Evolutionary conservation across 2,797 vertebrate species (phyloP).

Genomic region (Pachyuromys duprasi): DNA sequence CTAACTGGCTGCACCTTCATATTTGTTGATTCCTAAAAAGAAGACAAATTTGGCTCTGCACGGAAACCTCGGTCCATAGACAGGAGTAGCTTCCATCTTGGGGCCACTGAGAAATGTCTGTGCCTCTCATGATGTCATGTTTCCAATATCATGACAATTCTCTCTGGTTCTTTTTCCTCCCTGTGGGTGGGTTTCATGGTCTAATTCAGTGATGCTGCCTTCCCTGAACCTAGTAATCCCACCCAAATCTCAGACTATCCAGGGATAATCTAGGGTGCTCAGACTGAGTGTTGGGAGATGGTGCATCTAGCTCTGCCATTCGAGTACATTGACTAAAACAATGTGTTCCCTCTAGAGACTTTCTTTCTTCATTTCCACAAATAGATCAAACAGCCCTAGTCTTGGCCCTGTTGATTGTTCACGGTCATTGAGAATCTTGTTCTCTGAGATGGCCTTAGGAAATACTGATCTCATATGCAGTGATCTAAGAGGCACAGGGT

Average conservation of each 20-base stretch:
- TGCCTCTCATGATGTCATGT: no score
- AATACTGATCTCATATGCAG: rapidly evolving
- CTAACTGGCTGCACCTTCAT: not conserved
- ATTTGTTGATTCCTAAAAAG: not conserved
- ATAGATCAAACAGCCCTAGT: rapidly evolving
- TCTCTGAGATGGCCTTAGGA: not conserved
- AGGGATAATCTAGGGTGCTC: not conserved
- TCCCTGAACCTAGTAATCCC: rapidly evolving
- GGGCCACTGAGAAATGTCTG: no score
- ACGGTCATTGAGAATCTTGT: not conserved
- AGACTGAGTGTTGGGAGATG: not conserved
- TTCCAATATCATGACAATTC: not conserved
- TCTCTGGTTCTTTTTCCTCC: not conserved
- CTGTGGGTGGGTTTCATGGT: no score
- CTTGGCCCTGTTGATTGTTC: not conserved
- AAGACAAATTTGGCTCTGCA: not conserved
- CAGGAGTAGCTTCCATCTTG: not conserved
- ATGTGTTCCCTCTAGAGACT: not conserved
- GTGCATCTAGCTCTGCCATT: not conserved
- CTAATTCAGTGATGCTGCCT: not conserved
- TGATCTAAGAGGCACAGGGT: rapidly evolving
- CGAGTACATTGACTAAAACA: not conserved
- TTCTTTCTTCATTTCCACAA: not conserved
- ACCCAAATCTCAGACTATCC: rapidly evolving
- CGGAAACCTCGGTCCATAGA: not conserved